phyloP scores from a whole-genome alignment of 2,113 vertebrate species.

The Corythornis madagascariensis region DNA sequence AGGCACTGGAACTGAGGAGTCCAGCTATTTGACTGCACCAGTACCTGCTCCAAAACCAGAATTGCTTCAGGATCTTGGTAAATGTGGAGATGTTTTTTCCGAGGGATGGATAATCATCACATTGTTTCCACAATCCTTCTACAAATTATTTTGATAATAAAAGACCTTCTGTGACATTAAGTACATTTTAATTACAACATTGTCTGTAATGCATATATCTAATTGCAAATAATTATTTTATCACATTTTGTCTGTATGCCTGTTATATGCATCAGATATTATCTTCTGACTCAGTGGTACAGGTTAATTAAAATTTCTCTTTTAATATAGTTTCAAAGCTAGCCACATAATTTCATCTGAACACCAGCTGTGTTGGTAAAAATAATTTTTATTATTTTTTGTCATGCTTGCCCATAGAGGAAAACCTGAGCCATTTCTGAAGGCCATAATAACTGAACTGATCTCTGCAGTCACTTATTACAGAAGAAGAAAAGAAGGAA shows the following conservation, averaged over 20 bases:
- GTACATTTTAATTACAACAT: conserved; percentile 61
- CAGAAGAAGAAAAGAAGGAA: background rate
- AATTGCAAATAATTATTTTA: conserved; percentile 71
- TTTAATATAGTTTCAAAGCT: conserved; percentile 69
- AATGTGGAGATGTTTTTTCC: background rate
- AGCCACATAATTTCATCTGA: conserved; percentile 59
- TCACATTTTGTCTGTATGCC: conserved; percentile 31
- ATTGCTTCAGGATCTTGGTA: background rate
- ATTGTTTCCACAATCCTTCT: background rate
- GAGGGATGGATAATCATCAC: background rate
- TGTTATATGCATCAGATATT: conserved; percentile 44
- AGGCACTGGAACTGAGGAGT: background rate
- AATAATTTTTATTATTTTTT: conserved; percentile 20
- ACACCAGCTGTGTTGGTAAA: conserved; percentile 56
- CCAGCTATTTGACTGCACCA: rapidly evolving
- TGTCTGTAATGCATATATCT: conserved; percentile 53
- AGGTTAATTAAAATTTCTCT: conserved; percentile 69
- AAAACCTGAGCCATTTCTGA: conserved; percentile 6
- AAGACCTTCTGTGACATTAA: conserved; percentile 49
- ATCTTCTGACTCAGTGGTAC: conserved; percentile 60
- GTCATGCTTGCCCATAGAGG: background rate
- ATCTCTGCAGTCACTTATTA: conserved; percentile 3
- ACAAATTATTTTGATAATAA: conserved; percentile 37
- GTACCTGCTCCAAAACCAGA: background rate
- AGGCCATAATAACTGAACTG: conserved; percentile 39